Conservation (phyloP, 2,113 vertebrate species). For the Glareola pratincola region DNA sequence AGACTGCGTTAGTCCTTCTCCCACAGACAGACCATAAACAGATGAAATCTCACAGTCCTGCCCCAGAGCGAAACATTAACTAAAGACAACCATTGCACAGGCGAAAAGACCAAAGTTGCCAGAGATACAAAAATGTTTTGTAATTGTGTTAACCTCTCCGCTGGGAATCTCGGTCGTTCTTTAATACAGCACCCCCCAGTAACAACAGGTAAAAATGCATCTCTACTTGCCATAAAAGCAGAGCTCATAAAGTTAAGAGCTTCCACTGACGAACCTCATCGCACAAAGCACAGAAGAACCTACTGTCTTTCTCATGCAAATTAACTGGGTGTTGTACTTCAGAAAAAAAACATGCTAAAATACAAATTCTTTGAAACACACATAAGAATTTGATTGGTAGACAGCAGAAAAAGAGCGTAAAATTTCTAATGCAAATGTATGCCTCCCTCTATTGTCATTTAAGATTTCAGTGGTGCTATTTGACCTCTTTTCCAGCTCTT, state of each 20-base stretch:
- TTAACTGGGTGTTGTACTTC: neutral
- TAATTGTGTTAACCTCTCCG: neutral
- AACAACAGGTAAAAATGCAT: neutral
- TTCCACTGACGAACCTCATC: neutral
- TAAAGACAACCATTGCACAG: neutral
- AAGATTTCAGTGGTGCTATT: neutral
- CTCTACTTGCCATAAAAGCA: neutral
- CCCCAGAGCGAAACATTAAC: neutral
- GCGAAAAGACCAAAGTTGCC: neutral
- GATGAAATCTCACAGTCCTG: neutral
- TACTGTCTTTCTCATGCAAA: neutral
- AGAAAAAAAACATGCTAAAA: neutral
- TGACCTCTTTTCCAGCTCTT: neutral
- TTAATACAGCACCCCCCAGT: neutral
- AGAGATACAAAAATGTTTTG: neutral
- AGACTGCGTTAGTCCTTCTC: neutral
- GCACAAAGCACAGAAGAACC: neutral
- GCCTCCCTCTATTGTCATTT: neutral
- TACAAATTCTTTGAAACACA: neutral
- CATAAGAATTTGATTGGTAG: neutral
- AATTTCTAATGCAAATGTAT: neutral
- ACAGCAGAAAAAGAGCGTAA: neutral
- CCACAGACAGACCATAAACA: neutral
- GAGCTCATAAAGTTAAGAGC: neutral
- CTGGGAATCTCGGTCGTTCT: neutral